These are phyloP conservation scores for Bombus confusus DNA, from an alignment of 1,140 invertebrate species.

Conservation along the genomic window DNA sequence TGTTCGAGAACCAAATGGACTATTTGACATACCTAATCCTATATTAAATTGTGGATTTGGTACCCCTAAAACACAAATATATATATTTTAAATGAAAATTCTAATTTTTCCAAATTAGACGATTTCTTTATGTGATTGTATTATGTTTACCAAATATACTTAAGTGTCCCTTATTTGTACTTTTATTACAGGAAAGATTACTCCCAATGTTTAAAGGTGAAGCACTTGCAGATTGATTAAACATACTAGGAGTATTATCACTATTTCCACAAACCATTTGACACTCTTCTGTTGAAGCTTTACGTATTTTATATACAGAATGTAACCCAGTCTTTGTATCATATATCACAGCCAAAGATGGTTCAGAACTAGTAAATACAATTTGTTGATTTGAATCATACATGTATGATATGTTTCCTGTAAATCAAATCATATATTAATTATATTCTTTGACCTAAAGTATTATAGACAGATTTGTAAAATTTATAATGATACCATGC, in stretches of 20 bases:
- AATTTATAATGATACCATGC: constrained; percentile 79
- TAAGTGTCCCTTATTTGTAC: constrained; percentile 70
- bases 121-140: background rate
- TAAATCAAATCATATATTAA: constrained; percentile 55
- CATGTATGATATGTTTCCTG: constrained; percentile 82
- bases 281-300: constrained; percentile 89
- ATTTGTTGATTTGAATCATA: constrained; percentile 84
- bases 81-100: constrained; percentile 12
- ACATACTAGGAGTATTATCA: constrained; percentile 80
- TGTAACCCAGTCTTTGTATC: constrained; percentile 90
- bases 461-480: background rate
- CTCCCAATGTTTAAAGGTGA: constrained; percentile 71
- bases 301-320: constrained; percentile 91
- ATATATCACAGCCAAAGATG: constrained; percentile 89
- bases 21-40: constrained; percentile 68
- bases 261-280: constrained; percentile 83
- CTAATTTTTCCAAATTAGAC: background rate
- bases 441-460: background rate
- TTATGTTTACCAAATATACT: constrained; percentile 74
- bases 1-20: constrained; percentile 76
- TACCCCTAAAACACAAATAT: constrained; percentile 63
- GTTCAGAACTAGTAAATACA: constrained; percentile 85
- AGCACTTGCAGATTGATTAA: constrained; percentile 80
- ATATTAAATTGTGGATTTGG: constrained; percentile 71
- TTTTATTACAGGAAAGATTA: constrained; percentile 70